Conservation (phyloP, 1,140 invertebrate genomes). For the Anoplolepis gracilipes region DNA sequence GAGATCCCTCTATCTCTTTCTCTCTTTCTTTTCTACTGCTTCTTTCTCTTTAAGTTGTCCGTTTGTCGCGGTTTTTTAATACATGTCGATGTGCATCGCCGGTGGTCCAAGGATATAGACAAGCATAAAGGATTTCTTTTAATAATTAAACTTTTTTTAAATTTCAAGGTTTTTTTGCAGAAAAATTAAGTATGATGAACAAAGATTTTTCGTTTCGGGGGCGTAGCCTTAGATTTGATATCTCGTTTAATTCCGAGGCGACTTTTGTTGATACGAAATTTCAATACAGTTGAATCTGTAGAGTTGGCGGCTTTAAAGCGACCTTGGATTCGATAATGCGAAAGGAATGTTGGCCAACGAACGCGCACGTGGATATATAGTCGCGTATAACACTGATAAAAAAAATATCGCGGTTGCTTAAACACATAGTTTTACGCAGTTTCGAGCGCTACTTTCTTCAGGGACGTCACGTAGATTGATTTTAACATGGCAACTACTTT, state of each 20-base stretch:
- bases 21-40: neutral
- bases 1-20: neutral
- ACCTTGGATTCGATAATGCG: neutral
- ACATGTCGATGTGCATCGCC: neutral
- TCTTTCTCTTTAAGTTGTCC: conserved; percentile 24
- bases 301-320: neutral
- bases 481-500: conserved; percentile 13
- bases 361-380: neutral
- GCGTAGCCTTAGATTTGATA: neutral
- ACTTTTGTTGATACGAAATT: neutral
- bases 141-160: neutral
- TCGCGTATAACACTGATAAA: neutral
- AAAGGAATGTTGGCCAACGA: neutral
- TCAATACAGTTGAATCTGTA: neutral
- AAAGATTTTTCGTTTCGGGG: neutral
- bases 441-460: conserved; percentile 19
- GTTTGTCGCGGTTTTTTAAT: conserved; percentile 23
- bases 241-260: neutral
- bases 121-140: neutral
- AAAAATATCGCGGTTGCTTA: conserved; percentile 17
- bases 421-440: neutral
- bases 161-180: neutral
- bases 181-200: neutral
- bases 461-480: conserved; percentile 29
- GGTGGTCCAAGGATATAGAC: neutral